A percentile compares a stretch with the other conserved stretches of the same genome.
phyloP scores from a whole-genome alignment of 1,140 invertebrate species.

The Micrasema longulum region DNA sequence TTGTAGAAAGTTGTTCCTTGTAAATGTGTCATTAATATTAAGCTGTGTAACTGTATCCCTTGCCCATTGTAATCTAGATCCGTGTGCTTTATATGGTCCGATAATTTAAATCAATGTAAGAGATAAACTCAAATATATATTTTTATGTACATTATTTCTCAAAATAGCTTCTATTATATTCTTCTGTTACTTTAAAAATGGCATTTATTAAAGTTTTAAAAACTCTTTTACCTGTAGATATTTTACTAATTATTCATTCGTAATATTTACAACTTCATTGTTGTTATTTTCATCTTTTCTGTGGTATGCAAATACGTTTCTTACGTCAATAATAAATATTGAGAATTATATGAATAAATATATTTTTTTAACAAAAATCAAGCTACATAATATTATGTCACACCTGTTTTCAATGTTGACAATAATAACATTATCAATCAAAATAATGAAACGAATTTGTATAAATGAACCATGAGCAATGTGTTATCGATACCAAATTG shows the following conservation, averaged over 20 bases:
- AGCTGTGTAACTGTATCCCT: not conserved
- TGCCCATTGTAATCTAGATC: not conserved
- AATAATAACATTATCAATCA: slow-evolving; percentile 11
- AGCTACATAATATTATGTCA: too few species aligned
- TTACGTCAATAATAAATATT: slow-evolving; percentile 6
- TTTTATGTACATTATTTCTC: too few species aligned
- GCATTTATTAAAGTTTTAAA: too few species aligned
- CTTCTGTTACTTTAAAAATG: too few species aligned
- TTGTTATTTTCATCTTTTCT: too few species aligned
- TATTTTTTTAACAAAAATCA: slow-evolving; percentile 18
- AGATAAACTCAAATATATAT: too few species aligned
- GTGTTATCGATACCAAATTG: not conserved
- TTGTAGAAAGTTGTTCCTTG: slow-evolving; percentile 14
- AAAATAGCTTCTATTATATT: too few species aligned
- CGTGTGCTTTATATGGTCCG: not conserved
- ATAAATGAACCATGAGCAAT: slow-evolving; percentile 5
- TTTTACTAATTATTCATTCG: too few species aligned
- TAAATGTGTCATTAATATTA: slow-evolving; percentile 14
- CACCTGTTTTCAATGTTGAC: slow-evolving; percentile 11
- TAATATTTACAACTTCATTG: too few species aligned
- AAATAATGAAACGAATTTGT: slow-evolving; percentile 1
- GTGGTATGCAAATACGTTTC: too few species aligned
- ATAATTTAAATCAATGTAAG: too few species aligned
- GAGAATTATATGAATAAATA: slow-evolving; percentile 4
- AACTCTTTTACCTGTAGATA: too few species aligned